Evolutionary conservation across 37 sponge, comb jelly and placozoan genomes (phyloP), one percentile per base, ranked within the genome.

Genomic region (Dysidea cf. avara): DNA sequence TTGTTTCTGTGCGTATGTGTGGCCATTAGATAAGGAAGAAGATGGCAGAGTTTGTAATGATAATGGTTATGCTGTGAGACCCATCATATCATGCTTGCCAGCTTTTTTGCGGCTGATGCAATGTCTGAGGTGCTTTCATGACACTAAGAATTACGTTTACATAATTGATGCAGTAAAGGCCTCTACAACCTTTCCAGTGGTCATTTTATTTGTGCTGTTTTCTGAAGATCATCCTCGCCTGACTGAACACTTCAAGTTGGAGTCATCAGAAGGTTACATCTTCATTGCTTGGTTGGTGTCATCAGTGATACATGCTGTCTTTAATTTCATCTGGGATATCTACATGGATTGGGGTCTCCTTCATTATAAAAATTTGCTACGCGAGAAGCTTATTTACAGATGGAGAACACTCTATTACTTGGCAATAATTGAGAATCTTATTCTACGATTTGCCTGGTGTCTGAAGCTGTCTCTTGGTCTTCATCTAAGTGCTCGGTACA

Each of bases 311-410:
- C 54, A 62, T 16, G 66, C 82, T 13, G 3, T 71, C 4, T 89
- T 84, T 67, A 79, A 80, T 4, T 84, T 69, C 34, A 16, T 36
- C 33, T 89, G 90, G 90, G 90, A 89, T 49, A 28, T 89, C 18
- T 51, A 68, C 64, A 78, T 71, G 84, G 90, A 89, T 59, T 89
- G 90, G 90, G 90, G 90, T 28, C 65, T 89, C 24, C 51, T 21
- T 33, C 57, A 61, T 11, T 55, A 28, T 55, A 26, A 24, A 55
- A n/a, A n/a, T n/a, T 33, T 22, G 0, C 79, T 89, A 9, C 64
- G 90, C 2, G 64, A 79, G 34, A 81, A 83, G 25, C 57, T 79
- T 12, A 39, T 79, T 2, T 89, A 89, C 60, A 46, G 56, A 7
- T 64, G 40, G 17, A 78, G 28, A 3, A n/a, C 12, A n/a, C 30